Conservation (phyloP, 2,113 vertebrate genomes). For the Megaceryle torquata region DNA sequence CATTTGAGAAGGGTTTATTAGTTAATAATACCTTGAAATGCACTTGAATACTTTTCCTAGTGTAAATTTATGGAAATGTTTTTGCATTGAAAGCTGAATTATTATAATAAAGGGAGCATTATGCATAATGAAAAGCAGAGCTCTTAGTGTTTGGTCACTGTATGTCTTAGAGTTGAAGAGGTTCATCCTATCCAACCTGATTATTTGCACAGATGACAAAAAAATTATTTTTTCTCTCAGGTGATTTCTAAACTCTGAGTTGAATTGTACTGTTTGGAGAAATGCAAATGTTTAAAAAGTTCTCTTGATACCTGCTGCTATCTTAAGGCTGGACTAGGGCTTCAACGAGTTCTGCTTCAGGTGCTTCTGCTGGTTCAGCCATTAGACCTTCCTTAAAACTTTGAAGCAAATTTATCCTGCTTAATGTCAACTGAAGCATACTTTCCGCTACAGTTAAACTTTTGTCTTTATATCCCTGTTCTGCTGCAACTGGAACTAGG, state of each 20-base stretch:
- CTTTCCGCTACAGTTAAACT: neutral
- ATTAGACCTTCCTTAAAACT: neutral
- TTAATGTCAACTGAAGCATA: neutral
- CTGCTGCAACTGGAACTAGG: neutral
- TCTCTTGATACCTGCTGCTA: neutral
- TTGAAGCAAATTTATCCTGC: neutral
- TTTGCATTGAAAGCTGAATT: neutral
- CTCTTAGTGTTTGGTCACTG: neutral
- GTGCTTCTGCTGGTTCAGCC: neutral
- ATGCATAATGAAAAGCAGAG: neutral
- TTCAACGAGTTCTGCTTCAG: neutral
- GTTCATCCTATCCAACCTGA: neutral
- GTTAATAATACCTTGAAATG: conserved; percentile 15
- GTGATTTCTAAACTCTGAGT: neutral
- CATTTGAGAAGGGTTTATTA: conserved; percentile 16
- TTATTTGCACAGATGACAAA: neutral
- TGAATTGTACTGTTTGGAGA: neutral
- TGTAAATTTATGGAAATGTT: neutral
- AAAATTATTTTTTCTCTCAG: neutral
- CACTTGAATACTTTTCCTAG: neutral
- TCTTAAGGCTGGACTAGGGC: neutral
- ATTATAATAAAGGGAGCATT: neutral
- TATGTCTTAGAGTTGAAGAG: neutral
- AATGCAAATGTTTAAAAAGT: neutral
- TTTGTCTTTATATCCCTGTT: neutral